Base-by-base conservation (phyloP, 2,797 vertebrate genomes). In the Paguma larvata region DNA sequence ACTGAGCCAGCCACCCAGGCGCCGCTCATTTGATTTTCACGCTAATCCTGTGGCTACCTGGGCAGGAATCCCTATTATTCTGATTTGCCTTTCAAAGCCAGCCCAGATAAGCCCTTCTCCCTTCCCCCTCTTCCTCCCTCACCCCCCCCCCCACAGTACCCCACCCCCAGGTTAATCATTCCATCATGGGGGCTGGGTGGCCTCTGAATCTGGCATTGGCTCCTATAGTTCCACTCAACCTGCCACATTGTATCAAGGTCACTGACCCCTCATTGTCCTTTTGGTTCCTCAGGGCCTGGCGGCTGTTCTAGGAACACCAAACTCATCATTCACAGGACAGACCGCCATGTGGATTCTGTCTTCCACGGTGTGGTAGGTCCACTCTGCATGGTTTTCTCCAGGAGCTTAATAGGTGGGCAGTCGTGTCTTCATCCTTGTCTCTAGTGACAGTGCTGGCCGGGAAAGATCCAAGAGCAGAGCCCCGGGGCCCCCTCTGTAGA, bases 41-140 rank as follows among this genome's bases (percentile, higher is more conserved):
- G 9, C 25, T 34, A 46, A 65, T 65, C 30, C 34, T 48, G 23
- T 34, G 59, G 77, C 79, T 79, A n/a, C 32, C 75, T 23, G 51
- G 46, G 59, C 44, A 80, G 67, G 34, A 70, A 84, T 77, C 19
- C 32, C 46, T 75, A 21, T 75, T 32, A 21, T 46, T 90, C 62
- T n/a, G 51, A 87, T 79, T 85, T 90, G 82, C 67, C 65, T 67
- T 96, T 93, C 80, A 95, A 93, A 91, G 63, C 30, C 59, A 34
- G 30, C 21, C 67, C 63, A 59, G 48, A 79, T 59, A 51, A 80
- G 12, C 23, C 34, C 27, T 34, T 88, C 77, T n/a, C 18, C 32
- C 48, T 65, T 65, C 5, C 75, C 8, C 18, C 75, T 18, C 10
- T 9, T 30, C 44, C 27, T 27, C 15, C 13, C 59, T 34, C 3